Base-by-base conservation (phyloP, 2,797 vertebrate genomes). In the Neolamprologus multifasciatus region DNA sequence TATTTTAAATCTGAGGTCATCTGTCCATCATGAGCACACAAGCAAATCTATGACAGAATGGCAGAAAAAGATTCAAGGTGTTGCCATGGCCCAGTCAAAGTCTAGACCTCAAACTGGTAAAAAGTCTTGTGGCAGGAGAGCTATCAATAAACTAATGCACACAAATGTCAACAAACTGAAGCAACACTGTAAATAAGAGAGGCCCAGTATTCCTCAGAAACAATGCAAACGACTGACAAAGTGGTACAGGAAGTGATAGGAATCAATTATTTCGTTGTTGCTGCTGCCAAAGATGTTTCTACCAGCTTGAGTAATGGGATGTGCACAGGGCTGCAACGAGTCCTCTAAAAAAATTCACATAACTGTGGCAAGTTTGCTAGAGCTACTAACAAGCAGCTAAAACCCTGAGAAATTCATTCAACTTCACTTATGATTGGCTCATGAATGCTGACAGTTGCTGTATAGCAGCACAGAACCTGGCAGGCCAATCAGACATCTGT, bases 341-440 rank as follows among this genome's bases (percentile, higher is more conserved):
- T 74, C 21, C n/a, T 40, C 36, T 69, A 40, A 40, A 23, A 64
- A 33, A 12, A 3, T 1, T 0, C 21, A 0, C 67, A 71, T 29
- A 45, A 29, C 67, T 45, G 67, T 45, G 5, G 38, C 40, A 48
- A 8, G 43, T 74, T 31, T 74, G 16, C 69, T 29, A 74, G 67
- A 29, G 40, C 9, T 71, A 43, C 38, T 74, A 74, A 74, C 69
- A 29, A 74, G 23, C 38, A 48, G 43, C 40, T 76, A n/a, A 76
- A 50, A 29, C 43, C 17, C 17, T 50, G 69, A 76, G 9, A 45
- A 29, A 69, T 23, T 69, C 8, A 10, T 69, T 45, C 43, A 19
- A 13, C 43, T 50, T 31, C 14, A 50, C 43, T 76, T 76, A 74
- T 45, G 69, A 48, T 26, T 45, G 67, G 40, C 67, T 10, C 21